Evolutionary conservation across 2,797 vertebrate genomes (phyloP).

Genomic region (Hafferia zeledoni): DNA sequence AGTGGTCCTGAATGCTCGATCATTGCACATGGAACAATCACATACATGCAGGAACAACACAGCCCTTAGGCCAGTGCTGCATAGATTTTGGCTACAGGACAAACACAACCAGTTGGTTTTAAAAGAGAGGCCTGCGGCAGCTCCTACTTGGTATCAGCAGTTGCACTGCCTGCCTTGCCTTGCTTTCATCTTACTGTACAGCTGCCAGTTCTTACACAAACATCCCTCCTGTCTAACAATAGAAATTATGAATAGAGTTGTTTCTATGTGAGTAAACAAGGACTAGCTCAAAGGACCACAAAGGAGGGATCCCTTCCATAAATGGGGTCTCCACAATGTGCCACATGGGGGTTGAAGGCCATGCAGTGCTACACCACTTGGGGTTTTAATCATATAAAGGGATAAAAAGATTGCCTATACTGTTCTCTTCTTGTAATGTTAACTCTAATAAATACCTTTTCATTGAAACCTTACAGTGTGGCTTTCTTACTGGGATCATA

Average conservation of each 20-base stretch:
- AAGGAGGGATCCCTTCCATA: not conserved
- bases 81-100: not conserved
- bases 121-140: not conserved
- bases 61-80: not conserved
- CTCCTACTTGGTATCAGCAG: fast-evolving
- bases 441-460: not conserved
- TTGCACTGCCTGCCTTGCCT: not conserved
- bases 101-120: not conserved
- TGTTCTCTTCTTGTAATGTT: not conserved
- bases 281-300: not conserved
- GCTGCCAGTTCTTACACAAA: not conserved
- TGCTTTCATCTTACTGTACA: not conserved
- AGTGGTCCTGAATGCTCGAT: not conserved
- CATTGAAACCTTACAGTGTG: not conserved
- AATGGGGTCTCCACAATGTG: fast-evolving
- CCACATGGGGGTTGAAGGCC: fast-evolving
- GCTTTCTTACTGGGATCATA: not conserved
- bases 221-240: not conserved
- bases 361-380: too few relatives aligned
- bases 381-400: not conserved
- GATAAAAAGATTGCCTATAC: not conserved
- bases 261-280: not conserved
- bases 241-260: not conserved
- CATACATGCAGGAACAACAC: fast-evolving
- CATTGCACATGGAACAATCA: fast-evolving